phyloP scores from a whole-genome alignment of 2,888 invertebrate species.

The Brachylomia viminalis region DNA sequence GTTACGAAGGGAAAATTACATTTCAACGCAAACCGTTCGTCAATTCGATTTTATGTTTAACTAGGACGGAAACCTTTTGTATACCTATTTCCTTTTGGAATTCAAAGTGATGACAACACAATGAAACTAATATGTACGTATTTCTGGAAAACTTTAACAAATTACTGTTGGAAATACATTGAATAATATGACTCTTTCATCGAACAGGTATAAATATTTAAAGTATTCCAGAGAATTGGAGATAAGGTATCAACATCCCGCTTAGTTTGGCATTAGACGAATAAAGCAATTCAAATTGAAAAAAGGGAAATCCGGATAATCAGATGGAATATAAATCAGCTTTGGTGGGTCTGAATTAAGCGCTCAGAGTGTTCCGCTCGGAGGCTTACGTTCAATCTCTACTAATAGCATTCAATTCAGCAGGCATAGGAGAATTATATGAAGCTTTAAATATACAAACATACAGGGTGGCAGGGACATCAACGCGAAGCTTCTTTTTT shows the following conservation, averaged over 20 bases:
- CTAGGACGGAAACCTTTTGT: slow-evolving; percentile 17
- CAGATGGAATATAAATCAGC: slow-evolving; percentile 82
- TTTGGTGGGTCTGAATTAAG: slow-evolving; percentile 69
- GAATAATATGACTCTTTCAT: neutral
- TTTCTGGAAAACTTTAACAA: slow-evolving; percentile 8
- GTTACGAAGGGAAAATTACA: slow-evolving; percentile 24
- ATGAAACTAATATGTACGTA: neutral
- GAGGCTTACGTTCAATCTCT: slow-evolving; percentile 64
- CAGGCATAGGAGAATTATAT: slow-evolving; percentile 20
- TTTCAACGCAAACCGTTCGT: slow-evolving; percentile 18
- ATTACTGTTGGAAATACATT: slow-evolving; percentile 12
- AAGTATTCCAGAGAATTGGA: slow-evolving; percentile 25
- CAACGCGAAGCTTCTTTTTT: no score
- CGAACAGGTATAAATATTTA: slow-evolving; percentile 29
- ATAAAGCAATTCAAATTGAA: slow-evolving; percentile 78
- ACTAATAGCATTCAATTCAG: slow-evolving; percentile 58
- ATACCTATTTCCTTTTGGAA: slow-evolving; percentile 8
- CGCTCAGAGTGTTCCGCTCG: slow-evolving; percentile 65
- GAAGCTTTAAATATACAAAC: slow-evolving; percentile 24
- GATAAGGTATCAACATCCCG: slow-evolving; percentile 57
- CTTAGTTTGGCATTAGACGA: slow-evolving; percentile 73
- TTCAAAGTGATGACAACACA: slow-evolving; percentile 10
- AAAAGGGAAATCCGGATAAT: slow-evolving; percentile 77
- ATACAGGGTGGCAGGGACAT: neutral
- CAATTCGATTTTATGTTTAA: slow-evolving; percentile 20